phyloP scores from a whole-genome alignment of 2,888 invertebrate genomes.

The Coecobrya sp. region DNA sequence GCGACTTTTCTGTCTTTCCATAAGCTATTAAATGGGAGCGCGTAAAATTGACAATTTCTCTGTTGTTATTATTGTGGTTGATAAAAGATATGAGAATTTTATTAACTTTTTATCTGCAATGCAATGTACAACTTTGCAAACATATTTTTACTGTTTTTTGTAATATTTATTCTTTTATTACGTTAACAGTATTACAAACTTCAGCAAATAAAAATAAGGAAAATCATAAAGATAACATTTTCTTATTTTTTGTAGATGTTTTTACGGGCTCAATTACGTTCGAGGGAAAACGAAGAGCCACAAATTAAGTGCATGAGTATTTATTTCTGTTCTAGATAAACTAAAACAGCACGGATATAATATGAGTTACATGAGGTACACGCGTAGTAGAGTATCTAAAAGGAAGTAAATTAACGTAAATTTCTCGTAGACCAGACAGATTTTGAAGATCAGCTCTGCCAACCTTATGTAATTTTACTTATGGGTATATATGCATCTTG shows the following conservation, averaged over 20 bases:
- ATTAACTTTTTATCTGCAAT: conserved; percentile 33
- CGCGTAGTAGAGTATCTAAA: background rate
- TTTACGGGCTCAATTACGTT: background rate
- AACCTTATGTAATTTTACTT: background rate
- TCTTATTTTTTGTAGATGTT: conserved; percentile 1
- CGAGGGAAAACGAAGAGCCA: background rate
- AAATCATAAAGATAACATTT: conserved; percentile 16
- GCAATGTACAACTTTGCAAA: background rate
- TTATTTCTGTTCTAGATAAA: conserved; percentile 9
- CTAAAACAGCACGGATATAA: background rate
- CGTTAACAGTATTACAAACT: background rate
- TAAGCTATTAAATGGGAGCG: background rate
- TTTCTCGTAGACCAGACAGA: background rate
- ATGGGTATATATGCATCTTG: background rate
- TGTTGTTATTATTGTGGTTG: background rate
- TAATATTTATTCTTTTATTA: background rate
- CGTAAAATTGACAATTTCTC: background rate
- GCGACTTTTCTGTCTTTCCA: background rate
- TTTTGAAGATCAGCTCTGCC: background rate
- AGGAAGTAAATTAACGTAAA: background rate
- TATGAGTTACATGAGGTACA: background rate
- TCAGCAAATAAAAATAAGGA: background rate
- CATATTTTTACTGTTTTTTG: background rate
- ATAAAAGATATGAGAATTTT: conserved; percentile 29
- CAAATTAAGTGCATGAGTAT: background rate